Base-by-base conservation (phyloP, 1,140 invertebrate species). In the Drosophila watanabei region DNA sequence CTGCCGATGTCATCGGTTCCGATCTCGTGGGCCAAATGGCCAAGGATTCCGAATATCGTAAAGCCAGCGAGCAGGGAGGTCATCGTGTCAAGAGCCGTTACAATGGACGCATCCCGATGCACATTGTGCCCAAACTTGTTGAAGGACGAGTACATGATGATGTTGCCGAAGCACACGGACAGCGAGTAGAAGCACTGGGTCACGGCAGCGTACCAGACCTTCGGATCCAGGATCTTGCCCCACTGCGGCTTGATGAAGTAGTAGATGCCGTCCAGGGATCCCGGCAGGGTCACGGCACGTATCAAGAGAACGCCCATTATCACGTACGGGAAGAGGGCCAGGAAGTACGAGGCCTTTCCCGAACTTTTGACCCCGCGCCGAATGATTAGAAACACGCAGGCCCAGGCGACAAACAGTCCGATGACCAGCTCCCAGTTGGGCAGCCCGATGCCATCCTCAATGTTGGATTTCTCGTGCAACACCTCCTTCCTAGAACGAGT, bases 151-250 rank as follows among this genome's bases (percentile, higher is more conserved):
- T 97, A 97, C 94, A 97, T 97, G 32, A 97, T 95, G 39, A 98
- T 95, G 30, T 96, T 95, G 32, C 97, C 97, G 54, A 97, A 96
- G 64, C 96, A 97, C 9, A 98, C 96, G 2, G 96, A 96, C 2
- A 98, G 94, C 0, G 97, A 98, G 91, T 98, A 98, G 91, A 97
- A 97, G 66, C 97, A 97, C 82, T 98, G 97, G 0, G 97, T 97
- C 0, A 97, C 96, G 11, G 97, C 97, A 9, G 97, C 96, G 75
- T 97, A 97, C 97, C 92, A 93, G 95, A 98, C 35, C 96, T 96
- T 94, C 7, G 96, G 94, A 85, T 96, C 94, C 46, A 96, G 93
- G 3, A 97, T 94, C 80, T 95, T 95, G 7, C 94, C 82, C 96
- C 96, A 97, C 43, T 96, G 91, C 2, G 96, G 96, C 35, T 94